A percentile compares a stretch with the other conserved stretches of the same genome.
phyloP scores from a whole-genome alignment of 2,113 vertebrate species.

The Psittacula cyanocephala region DNA sequence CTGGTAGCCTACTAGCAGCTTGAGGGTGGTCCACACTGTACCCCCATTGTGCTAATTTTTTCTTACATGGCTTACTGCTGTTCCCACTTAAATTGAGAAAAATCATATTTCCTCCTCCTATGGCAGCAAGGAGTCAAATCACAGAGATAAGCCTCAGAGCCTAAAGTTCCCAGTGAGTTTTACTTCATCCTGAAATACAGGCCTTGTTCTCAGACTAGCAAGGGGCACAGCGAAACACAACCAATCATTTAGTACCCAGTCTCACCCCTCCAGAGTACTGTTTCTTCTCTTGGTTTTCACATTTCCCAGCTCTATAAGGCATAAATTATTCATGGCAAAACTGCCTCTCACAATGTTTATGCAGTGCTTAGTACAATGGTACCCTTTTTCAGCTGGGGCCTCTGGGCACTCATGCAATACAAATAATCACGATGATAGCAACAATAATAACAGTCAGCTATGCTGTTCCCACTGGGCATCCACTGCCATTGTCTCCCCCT shows the following conservation, averaged over 20 bases:
- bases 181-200: background rate
- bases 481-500: background rate
- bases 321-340: conserved; percentile 54
- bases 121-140: background rate
- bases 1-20: background rate
- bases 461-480: background rate
- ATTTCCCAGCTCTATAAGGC: conserved; percentile 9
- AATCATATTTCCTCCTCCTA: background rate
- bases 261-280: background rate
- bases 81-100: background rate
- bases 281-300: conserved; percentile 2
- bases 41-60: background rate
- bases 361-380: conserved; percentile 26
- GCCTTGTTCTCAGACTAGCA: background rate
- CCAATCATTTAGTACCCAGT: background rate
- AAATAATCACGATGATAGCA: conserved; percentile 44
- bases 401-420: conserved; percentile 48
- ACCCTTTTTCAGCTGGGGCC: conserved; percentile 11
- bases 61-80: background rate
- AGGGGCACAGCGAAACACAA: background rate
- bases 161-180: background rate
- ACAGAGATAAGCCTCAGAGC: background rate
- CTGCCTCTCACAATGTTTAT: conserved; percentile 31
- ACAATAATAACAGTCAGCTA: conserved; percentile 28
- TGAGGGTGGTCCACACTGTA: background rate